Percentiles rank a stretch among this genome's conserved stretches.
These are phyloP conservation scores for Chalcosyrphus nemorum DNA, from an alignment of 2,888 invertebrate genomes.

Conservation along the genomic window DNA sequence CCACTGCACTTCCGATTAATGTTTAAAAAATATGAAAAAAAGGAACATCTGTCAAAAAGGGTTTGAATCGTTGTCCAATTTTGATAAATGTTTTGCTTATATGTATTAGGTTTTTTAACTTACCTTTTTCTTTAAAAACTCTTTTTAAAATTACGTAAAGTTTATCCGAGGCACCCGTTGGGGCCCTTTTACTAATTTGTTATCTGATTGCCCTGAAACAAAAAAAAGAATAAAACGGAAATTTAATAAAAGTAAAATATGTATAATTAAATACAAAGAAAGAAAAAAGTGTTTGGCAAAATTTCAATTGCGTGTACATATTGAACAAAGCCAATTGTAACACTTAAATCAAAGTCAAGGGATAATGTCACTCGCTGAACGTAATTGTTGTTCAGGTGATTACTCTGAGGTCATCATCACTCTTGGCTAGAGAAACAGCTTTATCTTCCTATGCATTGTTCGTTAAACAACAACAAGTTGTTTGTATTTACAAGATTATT, in stretches of 20 bases:
- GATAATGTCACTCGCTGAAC: slow-evolving; percentile 19
- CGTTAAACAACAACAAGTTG: slow-evolving; percentile 2
- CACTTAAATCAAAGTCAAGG: slow-evolving; percentile 50
- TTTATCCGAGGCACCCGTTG: slow-evolving; percentile 74
- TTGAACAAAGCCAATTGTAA: slow-evolving; percentile 19
- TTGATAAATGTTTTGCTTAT: neutral
- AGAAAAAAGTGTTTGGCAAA: slow-evolving; percentile 36
- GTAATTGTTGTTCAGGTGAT: slow-evolving; percentile 46
- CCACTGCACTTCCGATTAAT: too few relatives aligned
- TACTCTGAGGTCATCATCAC: slow-evolving; percentile 55
- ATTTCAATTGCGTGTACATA: slow-evolving; percentile 49
- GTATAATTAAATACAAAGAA: neutral
- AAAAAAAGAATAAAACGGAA: slow-evolving; percentile 26
- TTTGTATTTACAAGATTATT: neutral
- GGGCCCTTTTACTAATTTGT: slow-evolving; percentile 66
- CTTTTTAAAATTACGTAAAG: neutral
- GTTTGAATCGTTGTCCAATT: too few relatives aligned
- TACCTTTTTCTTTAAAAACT: slow-evolving; percentile 11
- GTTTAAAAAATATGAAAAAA: too few relatives aligned
- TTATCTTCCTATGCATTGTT: slow-evolving; percentile 1
- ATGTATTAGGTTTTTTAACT: neutral
- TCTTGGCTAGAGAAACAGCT: slow-evolving; percentile 21
- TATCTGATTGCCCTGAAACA: slow-evolving; percentile 72
- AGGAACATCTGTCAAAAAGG: too few relatives aligned
- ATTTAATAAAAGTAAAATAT: neutral